Conservation (phyloP, 2,888 invertebrate species). For the Euplagia quadripunctaria region DNA sequence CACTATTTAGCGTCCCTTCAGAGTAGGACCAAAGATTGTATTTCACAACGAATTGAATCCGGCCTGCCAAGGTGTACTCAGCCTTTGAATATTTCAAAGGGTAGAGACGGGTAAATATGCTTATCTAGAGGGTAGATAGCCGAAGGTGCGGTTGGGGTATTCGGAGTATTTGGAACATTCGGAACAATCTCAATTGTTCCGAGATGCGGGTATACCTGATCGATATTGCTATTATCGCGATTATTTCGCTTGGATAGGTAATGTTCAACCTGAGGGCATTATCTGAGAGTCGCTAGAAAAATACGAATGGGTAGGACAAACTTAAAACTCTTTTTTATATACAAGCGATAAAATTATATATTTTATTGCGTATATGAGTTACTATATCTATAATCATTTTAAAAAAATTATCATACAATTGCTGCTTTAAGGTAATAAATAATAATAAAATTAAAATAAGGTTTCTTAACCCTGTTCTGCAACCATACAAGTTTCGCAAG, state of each 20-base stretch:
- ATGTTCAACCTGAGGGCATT: neutral
- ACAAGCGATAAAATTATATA: no score
- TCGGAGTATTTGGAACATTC: slow-evolving; percentile 17
- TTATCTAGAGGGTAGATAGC: slow-evolving; percentile 37
- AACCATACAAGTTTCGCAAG: neutral
- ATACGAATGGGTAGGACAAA: neutral
- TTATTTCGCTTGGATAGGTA: slow-evolving; percentile 8
- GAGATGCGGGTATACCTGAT: slow-evolving; percentile 45
- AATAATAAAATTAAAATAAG: no score
- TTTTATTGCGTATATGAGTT: neutral
- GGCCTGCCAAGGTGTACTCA: neutral
- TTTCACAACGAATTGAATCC: neutral
- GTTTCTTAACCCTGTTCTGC: neutral
- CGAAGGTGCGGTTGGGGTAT: slow-evolving; percentile 23
- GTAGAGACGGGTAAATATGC: slow-evolving; percentile 40
- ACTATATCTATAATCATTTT: neutral
- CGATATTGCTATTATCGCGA: slow-evolving; percentile 20
- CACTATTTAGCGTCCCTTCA: neutral
- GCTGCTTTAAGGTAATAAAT: no score
- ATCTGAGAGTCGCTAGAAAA: neutral
- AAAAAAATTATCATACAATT: no score
- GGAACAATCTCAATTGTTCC: slow-evolving; percentile 26
- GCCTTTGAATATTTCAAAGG: slow-evolving; percentile 69
- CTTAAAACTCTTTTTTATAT: no score
- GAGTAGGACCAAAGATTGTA: neutral